Percentiles rank a stretch among this genome's conserved stretches.
phyloP scores from a whole-genome alignment of 2,113 vertebrate species.

The Oreochromis niloticus region DNA sequence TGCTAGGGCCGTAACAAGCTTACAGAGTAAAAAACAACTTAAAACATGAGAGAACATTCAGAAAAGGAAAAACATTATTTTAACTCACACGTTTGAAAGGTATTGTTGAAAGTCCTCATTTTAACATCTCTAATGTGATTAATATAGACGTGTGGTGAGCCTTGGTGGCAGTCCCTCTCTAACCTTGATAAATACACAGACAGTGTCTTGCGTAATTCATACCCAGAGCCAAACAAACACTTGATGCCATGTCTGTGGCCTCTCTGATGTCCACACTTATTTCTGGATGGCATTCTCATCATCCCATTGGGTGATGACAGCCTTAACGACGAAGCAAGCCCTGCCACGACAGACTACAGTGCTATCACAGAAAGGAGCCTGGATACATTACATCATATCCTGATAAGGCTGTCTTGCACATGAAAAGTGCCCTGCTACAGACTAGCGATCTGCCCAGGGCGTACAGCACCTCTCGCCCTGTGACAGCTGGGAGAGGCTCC shows the following conservation, averaged over 20 bases:
- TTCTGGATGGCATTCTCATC: slow-evolving; percentile 51
- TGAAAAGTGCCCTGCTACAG: neutral
- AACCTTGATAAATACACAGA: slow-evolving; percentile 37
- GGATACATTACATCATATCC: slow-evolving; percentile 28
- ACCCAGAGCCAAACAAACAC: slow-evolving; percentile 38
- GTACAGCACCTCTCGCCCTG: neutral
- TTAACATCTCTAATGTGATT: neutral
- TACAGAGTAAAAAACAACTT: neutral
- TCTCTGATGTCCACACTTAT: slow-evolving; percentile 29
- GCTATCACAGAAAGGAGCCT: slow-evolving; percentile 19
- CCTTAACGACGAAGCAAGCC: slow-evolving; percentile 39
- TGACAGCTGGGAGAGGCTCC: neutral
- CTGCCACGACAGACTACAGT: slow-evolving; percentile 12
- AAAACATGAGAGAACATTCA: neutral
- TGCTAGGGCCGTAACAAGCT: too few species aligned
- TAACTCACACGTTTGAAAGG: neutral
- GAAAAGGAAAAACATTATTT: neutral
- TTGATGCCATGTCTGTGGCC: slow-evolving; percentile 23
- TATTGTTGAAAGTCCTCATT: neutral
- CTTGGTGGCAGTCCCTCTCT: neutral
- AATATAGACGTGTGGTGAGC: neutral
- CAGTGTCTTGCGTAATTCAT: slow-evolving; percentile 9
- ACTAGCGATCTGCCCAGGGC: neutral
- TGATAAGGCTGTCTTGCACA: neutral
- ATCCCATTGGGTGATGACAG: slow-evolving; percentile 44